Evolutionary conservation across 2,888 invertebrate species (phyloP), one percentile per base, ranked within the genome.

Genomic region (Spicauda simplicius): DNA sequence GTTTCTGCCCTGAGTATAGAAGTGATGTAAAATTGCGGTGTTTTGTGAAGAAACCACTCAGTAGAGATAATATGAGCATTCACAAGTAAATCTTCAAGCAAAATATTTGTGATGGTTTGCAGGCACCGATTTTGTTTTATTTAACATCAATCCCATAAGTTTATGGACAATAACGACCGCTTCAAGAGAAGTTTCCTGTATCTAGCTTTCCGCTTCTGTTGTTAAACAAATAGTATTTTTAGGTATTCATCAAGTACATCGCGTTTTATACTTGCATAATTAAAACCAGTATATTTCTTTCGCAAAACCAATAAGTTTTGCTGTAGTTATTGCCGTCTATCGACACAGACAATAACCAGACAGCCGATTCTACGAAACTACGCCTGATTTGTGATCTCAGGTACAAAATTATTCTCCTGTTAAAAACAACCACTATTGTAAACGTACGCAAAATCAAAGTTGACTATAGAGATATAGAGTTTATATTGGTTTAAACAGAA

Each of bases 271-370:
- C 7, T 16, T 10, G 11, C 10, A 10, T 50, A 63, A 48, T 56
- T 30, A 33, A 63, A 52, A 50, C 11, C 48, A 12, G n/a, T 57
- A 48, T 57, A 14, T 65, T 66, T 66, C 37, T 65, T 66, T 66
- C 37, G 48, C 20, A 54, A 66, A 59, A 60, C 16, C n/a, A 65
- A 37, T 57, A 66, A 54, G 37, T 57, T 59, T 37, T 33, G 41
- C 55, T 30, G 50, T 20, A 52, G 54, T 66, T 60, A 61, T 67
- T 52, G 20, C 41, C 14, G 54, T 16, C n/a, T n/a, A 25, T 61
- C 70, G 70, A 70, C 66, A 71, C 78, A 81, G 81, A 86, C 78
- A 78, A 69, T 78, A 71, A 70, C 72, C 83, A 85, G 83, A 81
- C 78, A 30, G 14, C 55, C 65, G 68, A 66, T 80, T 77, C 78